These are phyloP conservation scores for Sinosuthora webbiana DNA, from an alignment of 2,113 vertebrate species.

Conservation along the genomic window DNA sequence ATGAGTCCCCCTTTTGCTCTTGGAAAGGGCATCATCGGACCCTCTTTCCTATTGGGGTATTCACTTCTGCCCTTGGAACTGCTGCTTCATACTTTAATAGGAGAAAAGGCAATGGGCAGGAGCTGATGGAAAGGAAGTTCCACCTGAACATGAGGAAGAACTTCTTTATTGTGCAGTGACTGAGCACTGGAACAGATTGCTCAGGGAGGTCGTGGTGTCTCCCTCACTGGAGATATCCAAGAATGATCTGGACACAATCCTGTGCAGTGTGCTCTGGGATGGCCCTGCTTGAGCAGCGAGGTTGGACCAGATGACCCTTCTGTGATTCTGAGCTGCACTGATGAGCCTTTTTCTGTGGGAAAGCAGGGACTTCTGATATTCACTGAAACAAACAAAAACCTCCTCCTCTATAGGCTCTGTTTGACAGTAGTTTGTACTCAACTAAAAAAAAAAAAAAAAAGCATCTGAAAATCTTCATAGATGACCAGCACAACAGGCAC, in stretches of 20 bases:
- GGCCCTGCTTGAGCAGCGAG: neutral
- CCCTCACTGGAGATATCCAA: neutral
- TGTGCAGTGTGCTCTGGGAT: neutral
- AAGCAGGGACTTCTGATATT: neutral
- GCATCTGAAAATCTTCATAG: neutral
- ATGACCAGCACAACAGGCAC: neutral
- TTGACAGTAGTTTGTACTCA: neutral
- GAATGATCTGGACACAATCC: neutral
- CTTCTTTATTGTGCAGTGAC: neutral
- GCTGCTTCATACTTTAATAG: neutral
- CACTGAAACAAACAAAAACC: neutral
- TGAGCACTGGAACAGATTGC: rapidly evolving
- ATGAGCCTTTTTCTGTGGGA: neutral
- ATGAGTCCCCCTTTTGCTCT: neutral
- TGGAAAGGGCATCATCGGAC: neutral
- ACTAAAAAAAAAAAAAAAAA: neutral
- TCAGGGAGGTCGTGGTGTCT: neutral
- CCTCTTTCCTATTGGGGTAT: rapidly evolving
- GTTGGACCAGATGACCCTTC: neutral
- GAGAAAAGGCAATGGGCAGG: neutral
- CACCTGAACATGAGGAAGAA: neutral
- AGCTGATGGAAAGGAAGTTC: neutral
- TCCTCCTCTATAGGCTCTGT: neutral
- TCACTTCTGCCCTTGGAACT: neutral
- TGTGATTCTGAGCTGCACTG: rapidly evolving